phyloP scores from a whole-genome alignment of 1,140 invertebrate species.

The Halyomorpha halys region DNA sequence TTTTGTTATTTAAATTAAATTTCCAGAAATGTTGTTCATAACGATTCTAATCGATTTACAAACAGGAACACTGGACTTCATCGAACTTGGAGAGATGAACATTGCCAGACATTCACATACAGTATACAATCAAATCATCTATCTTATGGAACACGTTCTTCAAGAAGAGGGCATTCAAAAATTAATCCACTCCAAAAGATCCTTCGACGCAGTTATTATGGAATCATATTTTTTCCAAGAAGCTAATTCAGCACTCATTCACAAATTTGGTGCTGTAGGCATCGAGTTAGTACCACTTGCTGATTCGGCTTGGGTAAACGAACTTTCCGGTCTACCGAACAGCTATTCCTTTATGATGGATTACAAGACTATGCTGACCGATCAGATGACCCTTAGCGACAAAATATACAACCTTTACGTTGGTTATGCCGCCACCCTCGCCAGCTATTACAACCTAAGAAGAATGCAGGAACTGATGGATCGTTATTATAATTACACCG shows the following conservation, averaged over 20 bases:
- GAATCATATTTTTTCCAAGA: slow-evolving; percentile 33
- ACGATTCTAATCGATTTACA: background rate
- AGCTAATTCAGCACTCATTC: slow-evolving; percentile 30
- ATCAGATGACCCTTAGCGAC: slow-evolving; percentile 5
- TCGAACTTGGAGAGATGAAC: background rate
- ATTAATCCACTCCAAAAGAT: slow-evolving; percentile 11
- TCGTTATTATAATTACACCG: slow-evolving; percentile 27
- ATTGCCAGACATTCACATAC: background rate
- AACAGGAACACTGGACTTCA: background rate
- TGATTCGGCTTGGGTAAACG: slow-evolving; percentile 19
- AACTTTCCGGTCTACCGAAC: slow-evolving; percentile 11
- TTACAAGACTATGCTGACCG: slow-evolving; percentile 6
- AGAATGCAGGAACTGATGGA: slow-evolving; percentile 2
- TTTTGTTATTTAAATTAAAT: too few relatives aligned
- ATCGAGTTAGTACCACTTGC: slow-evolving; percentile 21
- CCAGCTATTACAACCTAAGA: background rate
- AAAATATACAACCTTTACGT: slow-evolving; percentile 7
- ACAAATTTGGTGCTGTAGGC: slow-evolving; percentile 31
- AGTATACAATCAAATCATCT: background rate
- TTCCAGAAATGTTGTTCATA: too few relatives aligned
- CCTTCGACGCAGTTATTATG: slow-evolving; percentile 35
- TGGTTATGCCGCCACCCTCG: background rate
- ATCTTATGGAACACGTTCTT: background rate
- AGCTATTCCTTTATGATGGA: slow-evolving; percentile 2
- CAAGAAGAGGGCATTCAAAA: background rate